These are phyloP conservation scores for Tinamus major DNA, from an alignment of 2,797 vertebrate species.

Conservation along the genomic window DNA sequence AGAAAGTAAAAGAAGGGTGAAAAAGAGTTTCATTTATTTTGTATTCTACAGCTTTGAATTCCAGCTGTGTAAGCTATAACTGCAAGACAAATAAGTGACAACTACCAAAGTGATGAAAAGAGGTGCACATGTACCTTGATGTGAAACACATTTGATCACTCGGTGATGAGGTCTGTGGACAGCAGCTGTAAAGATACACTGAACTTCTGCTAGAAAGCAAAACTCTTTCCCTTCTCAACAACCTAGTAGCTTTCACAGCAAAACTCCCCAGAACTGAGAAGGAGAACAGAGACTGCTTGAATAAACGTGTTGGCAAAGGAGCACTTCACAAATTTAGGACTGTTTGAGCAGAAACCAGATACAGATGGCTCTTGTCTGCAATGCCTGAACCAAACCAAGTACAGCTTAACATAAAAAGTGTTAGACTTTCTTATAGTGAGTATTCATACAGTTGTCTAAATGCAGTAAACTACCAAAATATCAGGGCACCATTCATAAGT, in stretches of 20 bases:
- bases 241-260: neutral
- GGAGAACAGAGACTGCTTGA: neutral
- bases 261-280: neutral
- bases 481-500: neutral
- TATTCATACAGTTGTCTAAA: rapidly evolving
- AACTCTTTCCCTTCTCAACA: neutral
- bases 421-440: neutral
- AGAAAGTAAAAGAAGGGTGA: neutral
- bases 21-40: neutral
- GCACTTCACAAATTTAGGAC: neutral
- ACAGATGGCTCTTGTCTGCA: neutral
- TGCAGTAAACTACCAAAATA: neutral
- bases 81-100: neutral
- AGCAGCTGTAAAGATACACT: neutral
- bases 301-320: neutral
- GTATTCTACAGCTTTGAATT: neutral
- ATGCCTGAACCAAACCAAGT: neutral
- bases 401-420: neutral
- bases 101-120: neutral
- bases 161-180: neutral
- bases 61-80: neutral
- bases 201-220: neutral
- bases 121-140: rapidly evolving
- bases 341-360: neutral
- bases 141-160: neutral